A percentile compares a stretch with the other conserved stretches of the same genome.
phyloP scores from a whole-genome alignment of 2,113 vertebrate species.

The Piprites chloris region DNA sequence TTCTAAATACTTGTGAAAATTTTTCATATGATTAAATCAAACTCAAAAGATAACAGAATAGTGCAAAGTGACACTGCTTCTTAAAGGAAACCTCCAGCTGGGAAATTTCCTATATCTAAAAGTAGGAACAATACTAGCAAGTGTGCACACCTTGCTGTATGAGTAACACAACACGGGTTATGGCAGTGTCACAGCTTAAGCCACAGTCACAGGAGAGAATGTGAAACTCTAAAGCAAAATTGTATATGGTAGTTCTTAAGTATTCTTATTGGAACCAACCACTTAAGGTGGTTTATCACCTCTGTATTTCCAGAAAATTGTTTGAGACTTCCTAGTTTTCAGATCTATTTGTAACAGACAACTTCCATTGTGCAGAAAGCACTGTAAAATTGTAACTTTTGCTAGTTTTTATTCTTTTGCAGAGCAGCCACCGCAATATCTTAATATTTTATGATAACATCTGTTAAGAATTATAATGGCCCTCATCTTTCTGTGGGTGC shows the following conservation, averaged over 20 bases:
- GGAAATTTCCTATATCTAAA: background rate
- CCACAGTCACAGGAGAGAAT: background rate
- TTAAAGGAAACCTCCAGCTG: background rate
- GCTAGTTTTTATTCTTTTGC: background rate
- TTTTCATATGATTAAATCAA: background rate
- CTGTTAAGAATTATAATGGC: background rate
- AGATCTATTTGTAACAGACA: background rate
- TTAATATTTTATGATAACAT: background rate
- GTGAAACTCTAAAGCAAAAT: background rate
- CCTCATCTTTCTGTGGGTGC: background rate
- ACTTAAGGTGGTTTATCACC: background rate
- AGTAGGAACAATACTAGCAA: background rate
- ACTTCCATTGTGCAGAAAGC: background rate
- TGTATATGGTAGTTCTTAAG: background rate
- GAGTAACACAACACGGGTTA: background rate
- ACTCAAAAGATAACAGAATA: background rate
- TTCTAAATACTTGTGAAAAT: background rate
- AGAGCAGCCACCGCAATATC: background rate
- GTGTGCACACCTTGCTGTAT: background rate
- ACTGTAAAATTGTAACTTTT: background rate
- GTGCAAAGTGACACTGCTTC: background rate
- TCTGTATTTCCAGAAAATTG: background rate
- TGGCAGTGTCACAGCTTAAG: background rate
- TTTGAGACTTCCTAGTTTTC: background rate
- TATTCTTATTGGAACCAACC: background rate